Conservation (phyloP, 2,113 vertebrate genomes). For the Hippopotamus amphibius region DNA sequence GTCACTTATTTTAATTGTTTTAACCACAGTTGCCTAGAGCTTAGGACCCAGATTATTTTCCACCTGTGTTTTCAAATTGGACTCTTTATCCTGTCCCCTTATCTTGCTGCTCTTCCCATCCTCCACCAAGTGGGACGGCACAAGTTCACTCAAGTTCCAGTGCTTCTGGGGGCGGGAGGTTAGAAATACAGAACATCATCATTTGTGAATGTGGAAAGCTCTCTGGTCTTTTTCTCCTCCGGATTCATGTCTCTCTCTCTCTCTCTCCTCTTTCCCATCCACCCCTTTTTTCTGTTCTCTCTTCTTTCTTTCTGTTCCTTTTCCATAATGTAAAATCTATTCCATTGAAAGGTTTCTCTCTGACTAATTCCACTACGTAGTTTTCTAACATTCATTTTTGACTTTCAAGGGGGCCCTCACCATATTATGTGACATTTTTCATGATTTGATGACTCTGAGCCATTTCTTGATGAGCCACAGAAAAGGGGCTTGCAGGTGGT, state of each 20-base stretch:
- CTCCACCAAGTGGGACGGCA: neutral
- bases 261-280: neutral
- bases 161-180: accelerated
- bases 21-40: neutral
- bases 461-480: neutral
- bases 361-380: constrained; percentile 1
- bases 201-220: neutral
- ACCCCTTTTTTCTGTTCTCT: neutral
- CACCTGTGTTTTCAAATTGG: neutral
- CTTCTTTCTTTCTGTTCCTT: neutral
- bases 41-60: neutral
- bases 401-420: neutral
- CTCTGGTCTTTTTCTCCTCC: neutral
- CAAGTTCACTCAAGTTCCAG: neutral
- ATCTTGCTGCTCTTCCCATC: neutral
- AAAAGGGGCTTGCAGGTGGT: neutral
- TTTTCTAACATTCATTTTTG: constrained; percentile 50
- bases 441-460: neutral
- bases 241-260: neutral
- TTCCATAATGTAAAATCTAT: constrained; percentile 17
- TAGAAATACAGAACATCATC: neutral
- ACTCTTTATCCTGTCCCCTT: neutral
- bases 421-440: neutral
- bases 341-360: neutral
- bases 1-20: neutral